These are phyloP conservation scores for Macquaria australasica DNA, from an alignment of 2,113 vertebrate species.

Conservation along the genomic window DNA sequence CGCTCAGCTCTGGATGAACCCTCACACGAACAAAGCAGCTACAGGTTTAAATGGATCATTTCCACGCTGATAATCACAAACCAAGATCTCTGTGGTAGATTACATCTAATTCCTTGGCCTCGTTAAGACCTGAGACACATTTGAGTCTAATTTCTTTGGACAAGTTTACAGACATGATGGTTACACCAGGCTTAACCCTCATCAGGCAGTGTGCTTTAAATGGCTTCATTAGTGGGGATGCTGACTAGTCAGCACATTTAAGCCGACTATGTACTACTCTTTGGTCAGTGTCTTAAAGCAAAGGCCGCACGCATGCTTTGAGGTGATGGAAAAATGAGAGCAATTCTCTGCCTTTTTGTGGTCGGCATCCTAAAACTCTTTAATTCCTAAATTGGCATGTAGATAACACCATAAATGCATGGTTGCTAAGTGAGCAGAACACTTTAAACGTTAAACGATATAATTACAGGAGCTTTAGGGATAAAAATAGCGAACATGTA, in stretches of 20 bases:
- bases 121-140: constrained; percentile 30
- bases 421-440: constrained; percentile 60
- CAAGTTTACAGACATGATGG: constrained; percentile 49
- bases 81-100: constrained; percentile 49
- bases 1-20: constrained; percentile 2
- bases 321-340: constrained; percentile 51
- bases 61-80: constrained; percentile 67
- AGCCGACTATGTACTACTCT: neutral
- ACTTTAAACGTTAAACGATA: constrained; percentile 58
- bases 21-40: constrained; percentile 38
- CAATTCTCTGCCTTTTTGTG: constrained; percentile 66
- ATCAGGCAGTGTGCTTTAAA: constrained; percentile 44
- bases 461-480: constrained; percentile 69
- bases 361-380: constrained; percentile 59
- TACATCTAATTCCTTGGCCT: constrained; percentile 46
- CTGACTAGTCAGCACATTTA: constrained; percentile 15
- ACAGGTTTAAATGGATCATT: constrained; percentile 63
- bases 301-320: constrained; percentile 24
- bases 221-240: constrained; percentile 34
- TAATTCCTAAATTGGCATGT: constrained; percentile 67
- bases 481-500: constrained; percentile 60
- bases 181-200: constrained; percentile 30
- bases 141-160: constrained; percentile 56
- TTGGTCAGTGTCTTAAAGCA: constrained; percentile 23
- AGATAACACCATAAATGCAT: constrained; percentile 69